Base-by-base conservation (phyloP, 2,797 vertebrate species). In the Catostomus latipinnis region DNA sequence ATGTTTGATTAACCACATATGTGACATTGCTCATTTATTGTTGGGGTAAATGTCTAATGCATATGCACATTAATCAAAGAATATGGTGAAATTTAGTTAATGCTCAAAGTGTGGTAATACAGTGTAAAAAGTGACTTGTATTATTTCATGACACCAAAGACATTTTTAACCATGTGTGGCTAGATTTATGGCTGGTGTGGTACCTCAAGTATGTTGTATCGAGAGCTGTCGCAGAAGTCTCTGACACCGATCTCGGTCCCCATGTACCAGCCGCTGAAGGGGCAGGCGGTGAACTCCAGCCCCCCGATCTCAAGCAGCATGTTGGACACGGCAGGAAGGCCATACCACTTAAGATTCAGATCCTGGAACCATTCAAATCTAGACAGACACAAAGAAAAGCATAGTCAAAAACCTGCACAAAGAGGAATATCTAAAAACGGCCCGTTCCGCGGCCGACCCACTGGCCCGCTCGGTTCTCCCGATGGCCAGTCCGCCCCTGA, bases 201-300 rank as follows among this genome's bases (percentile, higher is more conserved):
- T 91, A 99, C 98, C 97, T 99, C 97, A 81, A 99, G 91, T 73
- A 99, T 96, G 91, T 98, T 98, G 93, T 98, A 99, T 84, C 98
- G 96, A 0, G 96, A 97, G 87, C 86, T 96, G 92, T 99, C 98
- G 1, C 98, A 99, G 88, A 98, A 99, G 91, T 99, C 97, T 0
- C 98, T 95, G 76, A 99, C 97, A 0, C 97, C 98, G 0, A 99
- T 99, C 93, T 99, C 98, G 0, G 98, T 99, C 87, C 98, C 98
- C 98, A 99, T 99, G 93, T 99, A 99, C 98, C 98, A 99, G 84
- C 98, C 98, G 0, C 96, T 99, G 93, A 99, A 99, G 82, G 98
- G 98, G 70, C 97, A 98, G 77, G 94, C 96, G 0, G 96, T 94
- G 90, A 99, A 99, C 90, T 99, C 96, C 88, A 99, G 84, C 66